A percentile compares a stretch with the other conserved stretches of the same genome.
Evolutionary conservation across 2,113 vertebrate genomes (phyloP).

Genomic region (Miniopterus natalensis): DNA sequence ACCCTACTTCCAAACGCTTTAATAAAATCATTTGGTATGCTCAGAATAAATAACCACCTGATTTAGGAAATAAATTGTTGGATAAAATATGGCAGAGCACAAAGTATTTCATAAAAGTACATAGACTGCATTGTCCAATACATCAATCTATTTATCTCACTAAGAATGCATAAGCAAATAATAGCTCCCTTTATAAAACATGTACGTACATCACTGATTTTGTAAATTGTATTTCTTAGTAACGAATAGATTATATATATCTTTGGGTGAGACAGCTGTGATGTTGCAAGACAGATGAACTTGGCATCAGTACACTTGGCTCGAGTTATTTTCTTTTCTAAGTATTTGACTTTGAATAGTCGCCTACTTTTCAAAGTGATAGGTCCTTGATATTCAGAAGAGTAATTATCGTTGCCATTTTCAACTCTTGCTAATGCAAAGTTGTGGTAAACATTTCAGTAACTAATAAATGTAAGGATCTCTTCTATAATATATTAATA

Average conservation of each 20-base stretch:
- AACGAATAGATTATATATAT: slow-evolving; percentile 48
- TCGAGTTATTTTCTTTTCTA: not conserved
- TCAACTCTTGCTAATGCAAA: not conserved
- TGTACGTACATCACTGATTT: slow-evolving; percentile 65
- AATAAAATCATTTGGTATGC: slow-evolving; percentile 62
- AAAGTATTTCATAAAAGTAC: slow-evolving; percentile 59
- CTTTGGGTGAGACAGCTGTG: slow-evolving; percentile 10
- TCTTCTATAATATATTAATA: not conserved
- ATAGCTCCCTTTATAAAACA: slow-evolving; percentile 60
- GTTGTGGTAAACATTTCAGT: not conserved
- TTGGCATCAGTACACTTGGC: not conserved
- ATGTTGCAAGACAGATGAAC: slow-evolving; percentile 44
- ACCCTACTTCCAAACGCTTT: slow-evolving; percentile 56
- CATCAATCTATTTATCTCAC: slow-evolving; percentile 35
- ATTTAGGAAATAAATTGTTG: slow-evolving; percentile 68
- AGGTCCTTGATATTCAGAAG: not conserved
- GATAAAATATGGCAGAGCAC: slow-evolving; percentile 60
- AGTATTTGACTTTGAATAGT: not conserved
- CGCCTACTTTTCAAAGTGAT: not conserved
- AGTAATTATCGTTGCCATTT: not conserved
- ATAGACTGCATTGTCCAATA: slow-evolving; percentile 10
- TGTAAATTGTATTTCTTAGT: slow-evolving; percentile 62
- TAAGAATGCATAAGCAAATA: slow-evolving; percentile 42
- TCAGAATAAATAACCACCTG: slow-evolving; percentile 65
- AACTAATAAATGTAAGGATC: not conserved